These are phyloP conservation scores for Tipula vernalis DNA, from an alignment of 2,888 invertebrate genomes.

Conservation along the genomic window DNA sequence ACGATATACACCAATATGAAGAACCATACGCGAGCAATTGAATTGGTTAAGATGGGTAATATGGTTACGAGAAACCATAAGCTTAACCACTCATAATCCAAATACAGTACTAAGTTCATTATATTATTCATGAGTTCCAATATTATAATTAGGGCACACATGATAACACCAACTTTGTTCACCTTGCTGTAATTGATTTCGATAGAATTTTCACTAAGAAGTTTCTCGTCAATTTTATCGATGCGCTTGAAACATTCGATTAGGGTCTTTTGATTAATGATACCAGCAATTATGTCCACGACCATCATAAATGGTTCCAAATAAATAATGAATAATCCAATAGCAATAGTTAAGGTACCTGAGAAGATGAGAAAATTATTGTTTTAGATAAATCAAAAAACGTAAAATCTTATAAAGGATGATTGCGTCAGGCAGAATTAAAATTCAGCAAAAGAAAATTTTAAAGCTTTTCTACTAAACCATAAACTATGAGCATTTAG, in stretches of 20 bases:
- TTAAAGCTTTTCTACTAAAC: no score
- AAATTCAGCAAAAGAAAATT: no score
- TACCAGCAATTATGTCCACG: slow-evolving; percentile 29
- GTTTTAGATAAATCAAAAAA: no score
- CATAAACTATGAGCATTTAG: no score
- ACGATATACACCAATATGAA: slow-evolving; percentile 28
- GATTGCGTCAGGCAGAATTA: no score
- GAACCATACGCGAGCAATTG: slow-evolving; percentile 35
- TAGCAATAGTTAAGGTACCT: slow-evolving; percentile 33
- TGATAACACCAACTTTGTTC: slow-evolving; percentile 15
- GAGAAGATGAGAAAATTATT: no score
- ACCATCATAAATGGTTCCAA: slow-evolving; percentile 33
- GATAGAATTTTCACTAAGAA: slow-evolving; percentile 24
- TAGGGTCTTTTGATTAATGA: slow-evolving; percentile 28
- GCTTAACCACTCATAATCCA: slow-evolving; percentile 25
- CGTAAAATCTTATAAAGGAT: no score
- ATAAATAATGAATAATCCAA: slow-evolving; percentile 33
- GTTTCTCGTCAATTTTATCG: slow-evolving; percentile 28
- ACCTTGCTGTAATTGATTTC: slow-evolving; percentile 13
- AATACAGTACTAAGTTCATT: slow-evolving; percentile 24
- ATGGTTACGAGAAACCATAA: slow-evolving; percentile 27
- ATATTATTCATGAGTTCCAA: slow-evolving; percentile 26
- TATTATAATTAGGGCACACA: slow-evolving; percentile 24
- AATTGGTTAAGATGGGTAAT: slow-evolving; percentile 30
- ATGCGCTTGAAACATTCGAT: slow-evolving; percentile 29